Percentiles rank a stretch among this genome's conserved stretches.
These are phyloP conservation scores for Chymomyza caudatula DNA, from an alignment of 2,888 invertebrate species.

Conservation along the genomic window DNA sequence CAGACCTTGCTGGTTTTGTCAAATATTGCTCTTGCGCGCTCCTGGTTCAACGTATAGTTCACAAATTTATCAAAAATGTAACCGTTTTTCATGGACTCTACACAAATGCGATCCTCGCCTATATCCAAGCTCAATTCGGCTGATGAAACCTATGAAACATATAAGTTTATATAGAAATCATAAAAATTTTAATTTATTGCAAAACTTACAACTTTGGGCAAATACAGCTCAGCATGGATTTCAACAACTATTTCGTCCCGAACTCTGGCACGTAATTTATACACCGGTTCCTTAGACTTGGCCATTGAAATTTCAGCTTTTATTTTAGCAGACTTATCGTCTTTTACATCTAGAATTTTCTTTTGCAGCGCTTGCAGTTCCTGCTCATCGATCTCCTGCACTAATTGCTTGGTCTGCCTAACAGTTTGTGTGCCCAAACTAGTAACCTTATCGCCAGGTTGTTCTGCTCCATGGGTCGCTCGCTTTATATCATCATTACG, in stretches of 20 bases:
- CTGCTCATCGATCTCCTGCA: conserved; percentile 80
- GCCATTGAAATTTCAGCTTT: conserved; percentile 61
- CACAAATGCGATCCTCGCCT: conserved; percentile 86
- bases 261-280: conserved; percentile 81
- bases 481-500: conserved; percentile 83
- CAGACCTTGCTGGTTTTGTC: conserved; percentile 80
- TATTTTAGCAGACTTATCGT: conserved; percentile 25
- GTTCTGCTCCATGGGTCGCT: conserved; percentile 8
- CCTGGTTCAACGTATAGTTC: conserved; percentile 83
- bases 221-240: conserved; percentile 75
- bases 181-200: neutral
- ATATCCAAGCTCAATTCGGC: conserved; percentile 84
- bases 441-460: neutral
- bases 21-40: conserved; percentile 79
- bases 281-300: conserved; percentile 78
- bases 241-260: conserved; percentile 73
- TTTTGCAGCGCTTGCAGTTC: conserved; percentile 49
- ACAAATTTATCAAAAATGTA: conserved; percentile 85
- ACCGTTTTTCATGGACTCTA: conserved; percentile 82
- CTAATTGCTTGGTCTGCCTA: conserved; percentile 72
- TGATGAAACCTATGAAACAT: conserved; percentile 79
- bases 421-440: neutral
- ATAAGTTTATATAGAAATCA: neutral
- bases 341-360: conserved; percentile 50
- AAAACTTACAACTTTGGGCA: conserved; percentile 76